Evolutionary conservation across 2,888 invertebrate species (phyloP), one percentile per base, ranked within the genome.

Genomic region (Tuta absoluta): DNA sequence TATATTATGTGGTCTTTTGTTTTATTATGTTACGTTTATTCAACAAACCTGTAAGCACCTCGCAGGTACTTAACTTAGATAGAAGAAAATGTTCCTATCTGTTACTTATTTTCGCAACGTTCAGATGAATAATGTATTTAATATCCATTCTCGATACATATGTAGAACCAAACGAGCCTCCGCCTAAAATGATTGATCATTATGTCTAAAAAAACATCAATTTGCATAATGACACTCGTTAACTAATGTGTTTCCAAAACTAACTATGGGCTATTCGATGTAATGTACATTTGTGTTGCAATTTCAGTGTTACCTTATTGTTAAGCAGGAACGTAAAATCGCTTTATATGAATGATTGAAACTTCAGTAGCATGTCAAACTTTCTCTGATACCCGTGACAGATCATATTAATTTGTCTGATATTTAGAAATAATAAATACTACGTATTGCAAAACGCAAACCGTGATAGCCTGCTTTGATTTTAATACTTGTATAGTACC

Each of bases 61-160:
- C 8, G 8, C 10, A 33, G 4, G 10, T 33, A 33, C 33, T 33
- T 28, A 24, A 33, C 33, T 33, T 28, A 24, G 23, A n/a, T 28
- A 8, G 48, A 61, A 17, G n/a, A 28, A 24, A 4, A 61, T 14
- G 2, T 61, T 28, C 28, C 48, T 61, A 23, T 17, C 48, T 21
- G 56, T 60, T 10, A 48, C 61, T 24, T 48, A 48, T 61, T 61
- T 45, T 48, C 19, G 48, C 33, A 24, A 19, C 0, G 21, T 17
- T 45, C 45, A 41, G 45, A 62, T 65, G 65, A 65, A 65, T 65
- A 65, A 65, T 65, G 38, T 62, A 65, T 65, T 58, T 65, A 65
- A 62, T 63, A 64, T 48, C 59, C 61, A 61, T 61, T 5, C 11
- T 33, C 58, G 33, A 37, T 56, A 56, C 56, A 56, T 56, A 56